phyloP scores from a whole-genome alignment of 2,113 vertebrate species.

The Connochaetes taurinus region DNA sequence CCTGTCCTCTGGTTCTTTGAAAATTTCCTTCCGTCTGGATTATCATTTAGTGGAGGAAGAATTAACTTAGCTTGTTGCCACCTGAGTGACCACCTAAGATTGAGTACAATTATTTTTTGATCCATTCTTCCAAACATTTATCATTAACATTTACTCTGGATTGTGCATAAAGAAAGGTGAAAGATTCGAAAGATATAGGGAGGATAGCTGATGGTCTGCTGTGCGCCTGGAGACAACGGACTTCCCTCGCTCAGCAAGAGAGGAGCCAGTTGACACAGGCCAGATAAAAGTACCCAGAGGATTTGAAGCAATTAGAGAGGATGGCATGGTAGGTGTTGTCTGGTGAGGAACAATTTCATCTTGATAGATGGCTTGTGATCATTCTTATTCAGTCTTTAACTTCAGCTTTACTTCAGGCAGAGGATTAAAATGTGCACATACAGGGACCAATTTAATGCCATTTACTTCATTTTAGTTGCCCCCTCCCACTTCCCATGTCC shows the following conservation, averaged over 20 bases:
- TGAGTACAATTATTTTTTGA: not conserved
- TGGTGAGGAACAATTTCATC: not conserved
- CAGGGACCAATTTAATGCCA: not conserved
- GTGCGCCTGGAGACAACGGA: not conserved
- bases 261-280: not conserved
- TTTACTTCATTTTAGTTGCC: not conserved
- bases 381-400: not conserved
- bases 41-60: not conserved
- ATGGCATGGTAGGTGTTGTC: not conserved
- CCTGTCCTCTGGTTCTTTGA: not conserved
- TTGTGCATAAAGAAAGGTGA: not conserved
- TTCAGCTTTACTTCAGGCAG: not conserved
- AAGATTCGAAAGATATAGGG: not conserved
- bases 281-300: not conserved
- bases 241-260: not conserved
- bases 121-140: not conserved
- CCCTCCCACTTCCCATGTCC: not conserved
- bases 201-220: not conserved
- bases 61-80: not conserved
- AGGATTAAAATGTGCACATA: not conserved
- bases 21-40: not conserved
- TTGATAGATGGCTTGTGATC: not conserved
- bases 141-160: not conserved
- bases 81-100: not conserved
- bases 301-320: not conserved